phyloP scores from a whole-genome alignment of 2,797 vertebrate genomes.

The Rhadinocentrus ornatus region DNA sequence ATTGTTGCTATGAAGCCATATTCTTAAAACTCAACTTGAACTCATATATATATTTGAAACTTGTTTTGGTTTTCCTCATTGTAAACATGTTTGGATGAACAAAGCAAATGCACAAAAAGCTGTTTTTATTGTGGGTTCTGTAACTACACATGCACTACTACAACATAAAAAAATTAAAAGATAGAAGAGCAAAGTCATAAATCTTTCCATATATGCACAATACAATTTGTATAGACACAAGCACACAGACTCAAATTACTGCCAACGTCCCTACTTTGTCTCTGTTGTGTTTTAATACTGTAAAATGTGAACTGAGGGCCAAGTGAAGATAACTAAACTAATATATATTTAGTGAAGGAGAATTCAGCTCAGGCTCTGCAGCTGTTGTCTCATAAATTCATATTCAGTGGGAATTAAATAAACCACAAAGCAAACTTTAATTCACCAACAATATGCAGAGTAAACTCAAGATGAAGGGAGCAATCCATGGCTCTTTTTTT shows the following conservation, averaged over 20 bases:
- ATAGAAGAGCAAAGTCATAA: constrained; percentile 16
- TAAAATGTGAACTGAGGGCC: constrained; percentile 32
- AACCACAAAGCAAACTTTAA: constrained; percentile 40
- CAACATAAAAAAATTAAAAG: constrained; percentile 32
- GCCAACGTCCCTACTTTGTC: background rate
- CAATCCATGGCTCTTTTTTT: constrained; percentile 1
- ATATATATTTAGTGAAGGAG: constrained; percentile 50
- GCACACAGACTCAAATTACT: constrained; percentile 19
- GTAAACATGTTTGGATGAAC: constrained; percentile 5
- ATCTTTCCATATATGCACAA: constrained; percentile 12
- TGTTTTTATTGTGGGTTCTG: background rate
- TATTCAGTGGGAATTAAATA: constrained; percentile 35
- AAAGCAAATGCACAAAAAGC: background rate
- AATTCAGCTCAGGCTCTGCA: constrained; percentile 38
- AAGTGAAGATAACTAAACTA: constrained; percentile 48
- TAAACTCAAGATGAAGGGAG: constrained; percentile 21
- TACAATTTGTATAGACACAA: constrained; percentile 4
- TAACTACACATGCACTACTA: constrained; percentile 20
- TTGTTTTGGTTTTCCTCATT: constrained; percentile 5
- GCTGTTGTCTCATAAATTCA: constrained; percentile 50
- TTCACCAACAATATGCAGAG: constrained; percentile 4
- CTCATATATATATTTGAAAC: background rate
- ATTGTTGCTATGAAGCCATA: background rate
- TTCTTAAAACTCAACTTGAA: background rate
- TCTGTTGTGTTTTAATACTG: constrained; percentile 46